Evolutionary conservation across 2,113 vertebrate species (phyloP).

Genomic region (Turnix velox): DNA sequence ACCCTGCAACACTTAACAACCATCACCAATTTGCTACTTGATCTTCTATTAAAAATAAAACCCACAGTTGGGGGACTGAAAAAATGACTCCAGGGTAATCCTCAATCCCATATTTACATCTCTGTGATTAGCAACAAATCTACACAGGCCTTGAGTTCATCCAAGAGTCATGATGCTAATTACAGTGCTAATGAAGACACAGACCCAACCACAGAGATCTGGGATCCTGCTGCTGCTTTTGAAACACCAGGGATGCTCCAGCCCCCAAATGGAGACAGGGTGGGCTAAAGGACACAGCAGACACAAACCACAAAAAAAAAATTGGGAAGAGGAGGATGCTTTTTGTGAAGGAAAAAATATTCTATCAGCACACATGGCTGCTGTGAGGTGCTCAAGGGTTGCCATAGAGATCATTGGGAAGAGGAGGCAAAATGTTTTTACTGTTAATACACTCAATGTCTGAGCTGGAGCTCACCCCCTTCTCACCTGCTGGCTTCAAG

Average conservation of each 20-base stretch:
- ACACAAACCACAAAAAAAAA: background rate
- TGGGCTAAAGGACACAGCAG: background rate
- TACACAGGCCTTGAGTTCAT: background rate
- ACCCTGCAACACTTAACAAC: background rate
- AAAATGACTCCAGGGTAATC: background rate
- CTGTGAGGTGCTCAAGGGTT: background rate
- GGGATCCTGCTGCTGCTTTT: background rate
- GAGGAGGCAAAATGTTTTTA: background rate
- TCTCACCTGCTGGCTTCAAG: background rate
- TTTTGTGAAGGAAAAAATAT: background rate
- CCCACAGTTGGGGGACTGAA: accelerated
- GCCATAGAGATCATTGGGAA: slow-evolving; percentile 40
- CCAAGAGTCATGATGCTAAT: background rate
- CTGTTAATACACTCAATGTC: accelerated
- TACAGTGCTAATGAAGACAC: background rate
- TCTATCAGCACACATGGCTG: background rate
- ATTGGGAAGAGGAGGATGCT: background rate
- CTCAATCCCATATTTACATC: background rate
- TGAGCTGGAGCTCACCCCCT: background rate
- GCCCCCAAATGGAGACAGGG: background rate
- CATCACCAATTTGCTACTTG: background rate
- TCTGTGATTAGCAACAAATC: background rate
- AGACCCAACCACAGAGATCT: background rate
- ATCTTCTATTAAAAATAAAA: background rate
- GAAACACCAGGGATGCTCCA: accelerated